These are phyloP conservation scores for Catostylus mosaicus DNA, from an alignment of 30 jellyfish, hydroid and myxozoan species.

Conservation along the genomic window DNA sequence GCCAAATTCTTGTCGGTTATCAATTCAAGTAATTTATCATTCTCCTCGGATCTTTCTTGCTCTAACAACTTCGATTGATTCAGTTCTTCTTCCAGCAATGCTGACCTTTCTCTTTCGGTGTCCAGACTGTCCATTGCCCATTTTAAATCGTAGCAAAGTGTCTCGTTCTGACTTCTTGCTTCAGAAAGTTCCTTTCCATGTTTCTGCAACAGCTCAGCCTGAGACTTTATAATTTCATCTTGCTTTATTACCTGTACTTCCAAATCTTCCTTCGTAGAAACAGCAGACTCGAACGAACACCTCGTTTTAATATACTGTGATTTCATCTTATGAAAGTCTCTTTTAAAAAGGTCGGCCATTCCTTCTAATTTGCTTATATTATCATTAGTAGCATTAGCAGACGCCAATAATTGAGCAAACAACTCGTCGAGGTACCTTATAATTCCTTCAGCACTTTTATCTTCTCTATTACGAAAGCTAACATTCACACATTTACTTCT, in stretches of 20 bases:
- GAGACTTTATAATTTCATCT: slow-evolving; percentile 10
- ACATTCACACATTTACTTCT: not conserved
- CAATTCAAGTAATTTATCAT: slow-evolving; percentile 19
- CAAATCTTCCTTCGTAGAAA: not conserved
- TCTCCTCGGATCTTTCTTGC: slow-evolving; percentile 2
- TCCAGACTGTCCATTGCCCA: not conserved
- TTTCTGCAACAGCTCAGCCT: not conserved
- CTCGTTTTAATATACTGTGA: not conserved
- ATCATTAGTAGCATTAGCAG: slow-evolving; percentile 4
- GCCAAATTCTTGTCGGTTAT: not conserved
- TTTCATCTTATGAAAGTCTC: slow-evolving; percentile 8
- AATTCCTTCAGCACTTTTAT: not conserved
- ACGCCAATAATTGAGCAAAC: not conserved
- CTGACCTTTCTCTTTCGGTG: not conserved
- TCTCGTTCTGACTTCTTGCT: slow-evolving; percentile 8
- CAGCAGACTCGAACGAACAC: not conserved
- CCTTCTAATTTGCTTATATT: not conserved
- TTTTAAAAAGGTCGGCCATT: not conserved
- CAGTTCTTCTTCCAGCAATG: slow-evolving; percentile 23
- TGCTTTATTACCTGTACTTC: slow-evolving; percentile 10
- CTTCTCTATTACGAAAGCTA: not conserved
- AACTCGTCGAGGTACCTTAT: not conserved
- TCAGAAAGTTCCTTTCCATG: not conserved
- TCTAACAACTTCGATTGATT: slow-evolving; percentile 7
- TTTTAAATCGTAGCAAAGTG: not conserved